Conservation (phyloP, 37 sponge, comb jelly and placozoan species). For the Trichoplax adhaerens region DNA sequence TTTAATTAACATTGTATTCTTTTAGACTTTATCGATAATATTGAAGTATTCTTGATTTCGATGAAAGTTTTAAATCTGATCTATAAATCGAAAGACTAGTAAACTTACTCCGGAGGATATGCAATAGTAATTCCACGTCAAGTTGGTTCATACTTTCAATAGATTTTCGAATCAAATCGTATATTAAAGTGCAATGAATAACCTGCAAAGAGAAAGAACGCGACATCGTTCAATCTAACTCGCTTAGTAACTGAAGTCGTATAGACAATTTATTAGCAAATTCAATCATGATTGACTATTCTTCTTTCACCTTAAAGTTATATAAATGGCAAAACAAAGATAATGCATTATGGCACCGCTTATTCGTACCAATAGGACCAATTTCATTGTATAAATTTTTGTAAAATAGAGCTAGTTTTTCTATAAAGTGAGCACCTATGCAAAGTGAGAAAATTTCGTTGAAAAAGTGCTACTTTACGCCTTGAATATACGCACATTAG, state of each 20-base stretch:
- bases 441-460: background rate
- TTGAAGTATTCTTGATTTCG: no score
- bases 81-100: no score
- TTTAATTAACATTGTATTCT: no score
- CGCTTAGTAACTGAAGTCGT: background rate
- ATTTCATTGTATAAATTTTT: constrained; percentile 3
- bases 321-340: constrained; percentile 43
- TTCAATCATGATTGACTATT: no score
- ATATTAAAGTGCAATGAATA: constrained; percentile 47
- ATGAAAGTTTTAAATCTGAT: no score
- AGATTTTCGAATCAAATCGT: constrained; percentile 60
- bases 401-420: constrained; percentile 27
- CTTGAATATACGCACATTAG: background rate
- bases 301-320: constrained; percentile 26
- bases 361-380: constrained; percentile 15
- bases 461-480: background rate
- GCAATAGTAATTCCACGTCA: constrained; percentile 50
- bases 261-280: no score
- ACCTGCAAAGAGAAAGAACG: constrained; percentile 17
- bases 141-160: constrained; percentile 46
- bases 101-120: constrained; percentile 51
- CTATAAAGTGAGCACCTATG: constrained; percentile 53
- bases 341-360: constrained; percentile 35
- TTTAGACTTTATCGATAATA: no score
- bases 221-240: background rate